Evolutionary conservation across 2,888 invertebrate genomes (phyloP), one percentile per base, ranked within the genome.

Genomic region (Calameuta idolon): DNA sequence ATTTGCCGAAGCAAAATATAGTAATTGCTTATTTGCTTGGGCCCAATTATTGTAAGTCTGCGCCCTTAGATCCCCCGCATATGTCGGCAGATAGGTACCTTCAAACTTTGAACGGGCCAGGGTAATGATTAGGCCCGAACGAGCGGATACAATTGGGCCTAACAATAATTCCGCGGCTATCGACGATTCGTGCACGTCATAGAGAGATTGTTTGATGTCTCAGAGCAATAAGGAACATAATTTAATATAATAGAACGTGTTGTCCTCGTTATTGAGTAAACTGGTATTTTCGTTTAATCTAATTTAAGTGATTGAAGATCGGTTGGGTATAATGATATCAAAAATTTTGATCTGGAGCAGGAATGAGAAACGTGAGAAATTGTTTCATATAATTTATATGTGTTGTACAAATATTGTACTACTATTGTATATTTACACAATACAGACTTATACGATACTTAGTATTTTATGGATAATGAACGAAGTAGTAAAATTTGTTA

Each of bases 11-110:
- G 83, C 86, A 84, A 87, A 89, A 86, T 87, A 88, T 87, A 87
- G 85, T 88, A 86, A 89, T 89, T 87, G 89, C 88, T 89, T 89
- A 88, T 89, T 89, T 89, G 87, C 86, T 88, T 82, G 85, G 81
- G 83, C 83, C 89, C 89, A 89, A 89, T 89, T 89, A 89, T 84
- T 34, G 73, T 76, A 78, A 76, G 76, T 37, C 76, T 78, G 37
- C 76, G 78, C 76, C 55, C 76, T n/a, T 35, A 31, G 69, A 31
- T 68, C 55, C 33, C 73, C 34, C 74, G 74, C 31, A 71, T n/a
- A 34, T 35, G 34, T 74, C 33, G 74, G 74, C 31, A 74, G 74
- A 74, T 74, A 35, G 34, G 74, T 74, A 34, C 74, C 74, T 74
- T 34, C 34, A 55, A 55, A 55, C 55, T 55, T 55, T 55, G 23